A percentile compares a stretch with the other conserved stretches of the same genome.
These are phyloP conservation scores for Chondrilla cf. caribensis DNA, from an alignment of 37 sponge, comb jelly and placozoan genomes.

Conservation along the genomic window DNA sequence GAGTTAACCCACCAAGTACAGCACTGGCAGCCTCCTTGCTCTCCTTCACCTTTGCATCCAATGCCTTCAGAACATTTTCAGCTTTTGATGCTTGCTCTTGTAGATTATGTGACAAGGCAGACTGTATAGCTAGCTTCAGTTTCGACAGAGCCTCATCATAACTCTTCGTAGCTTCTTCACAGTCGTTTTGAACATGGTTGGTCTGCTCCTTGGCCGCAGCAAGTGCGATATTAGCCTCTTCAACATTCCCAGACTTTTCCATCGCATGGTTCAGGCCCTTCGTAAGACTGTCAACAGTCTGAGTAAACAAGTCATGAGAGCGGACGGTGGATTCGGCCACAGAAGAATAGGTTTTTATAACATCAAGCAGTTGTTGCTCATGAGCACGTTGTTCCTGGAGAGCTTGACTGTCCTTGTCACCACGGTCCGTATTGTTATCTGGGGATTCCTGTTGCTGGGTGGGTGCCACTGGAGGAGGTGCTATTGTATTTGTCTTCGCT, in stretches of 20 bases:
- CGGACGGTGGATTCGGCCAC: no score
- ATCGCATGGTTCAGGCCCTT: not conserved
- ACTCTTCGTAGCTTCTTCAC: not conserved
- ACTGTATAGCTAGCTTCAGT: not conserved
- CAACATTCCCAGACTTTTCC: not conserved
- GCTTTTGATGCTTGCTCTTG: not conserved
- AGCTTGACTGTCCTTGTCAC: no score
- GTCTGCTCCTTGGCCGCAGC: conserved; percentile 17
- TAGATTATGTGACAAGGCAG: not conserved
- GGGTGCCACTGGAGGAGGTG: no score
- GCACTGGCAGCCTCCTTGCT: not conserved
- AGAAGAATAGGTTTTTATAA: no score
- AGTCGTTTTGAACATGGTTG: not conserved
- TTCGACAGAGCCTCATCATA: not conserved
- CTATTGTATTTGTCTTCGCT: no score
- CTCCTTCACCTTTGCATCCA: conserved; percentile 1
- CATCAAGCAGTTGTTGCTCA: no score
- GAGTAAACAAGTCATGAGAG: not conserved
- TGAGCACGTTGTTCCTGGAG: no score
- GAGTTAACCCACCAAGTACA: not conserved
- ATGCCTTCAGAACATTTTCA: not conserved
- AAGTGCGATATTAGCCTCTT: not conserved
- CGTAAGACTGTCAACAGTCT: not conserved
- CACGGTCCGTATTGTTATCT: no score
- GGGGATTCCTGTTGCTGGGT: no score